Percentiles rank a stretch among this genome's conserved stretches.
phyloP scores from a whole-genome alignment of 1,140 invertebrate species.

The Zaprionus nigranus region DNA sequence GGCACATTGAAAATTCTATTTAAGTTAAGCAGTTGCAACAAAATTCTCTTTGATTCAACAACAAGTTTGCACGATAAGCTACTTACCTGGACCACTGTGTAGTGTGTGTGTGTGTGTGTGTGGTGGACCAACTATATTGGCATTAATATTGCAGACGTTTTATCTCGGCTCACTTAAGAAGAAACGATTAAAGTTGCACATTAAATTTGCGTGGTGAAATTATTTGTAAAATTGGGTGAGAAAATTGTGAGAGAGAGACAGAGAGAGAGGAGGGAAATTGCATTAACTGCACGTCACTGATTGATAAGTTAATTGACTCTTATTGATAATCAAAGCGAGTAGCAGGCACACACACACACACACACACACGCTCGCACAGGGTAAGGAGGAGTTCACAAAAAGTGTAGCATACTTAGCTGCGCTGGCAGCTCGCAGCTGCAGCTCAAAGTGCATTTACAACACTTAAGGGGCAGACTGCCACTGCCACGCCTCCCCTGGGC shows the following conservation, averaged over 20 bases:
- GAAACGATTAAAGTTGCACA: conserved; percentile 4
- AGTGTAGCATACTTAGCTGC: conserved; percentile 62
- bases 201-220: background rate
- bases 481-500: background rate
- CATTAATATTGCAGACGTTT: conserved; percentile 31
- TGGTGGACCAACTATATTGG: conserved; percentile 7
- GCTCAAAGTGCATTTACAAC: conserved; percentile 42
- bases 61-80: too few species aligned
- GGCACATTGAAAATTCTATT: conserved; percentile 1
- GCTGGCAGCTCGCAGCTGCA: conserved; percentile 10
- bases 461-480: background rate
- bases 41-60: conserved; percentile 6
- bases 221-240: conserved; percentile 3
- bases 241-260: background rate
- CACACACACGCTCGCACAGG: background rate
- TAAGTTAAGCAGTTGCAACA: background rate
- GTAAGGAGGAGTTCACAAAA: background rate
- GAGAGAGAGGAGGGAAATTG: background rate
- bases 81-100: background rate
- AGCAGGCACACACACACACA: conserved; percentile 7
- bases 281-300: conserved; percentile 21
- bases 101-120: background rate
- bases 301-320: conserved; percentile 25
- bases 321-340: conserved; percentile 18
- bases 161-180: conserved; percentile 3